Conservation (phyloP, 2,113 vertebrate species). For the Hystrix brachyura region DNA sequence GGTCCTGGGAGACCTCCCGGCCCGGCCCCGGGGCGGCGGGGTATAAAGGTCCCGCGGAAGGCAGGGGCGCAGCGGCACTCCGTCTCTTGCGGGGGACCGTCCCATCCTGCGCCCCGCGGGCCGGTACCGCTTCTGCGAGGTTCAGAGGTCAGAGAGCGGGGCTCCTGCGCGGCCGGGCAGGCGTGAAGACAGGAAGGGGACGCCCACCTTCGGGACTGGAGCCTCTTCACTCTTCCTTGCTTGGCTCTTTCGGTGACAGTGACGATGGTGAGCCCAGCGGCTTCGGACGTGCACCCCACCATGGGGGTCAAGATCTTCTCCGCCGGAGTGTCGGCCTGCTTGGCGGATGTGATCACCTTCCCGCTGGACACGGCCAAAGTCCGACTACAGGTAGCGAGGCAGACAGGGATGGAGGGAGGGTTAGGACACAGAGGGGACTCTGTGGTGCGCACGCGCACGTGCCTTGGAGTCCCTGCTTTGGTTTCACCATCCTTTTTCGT, state of each 20-base stretch:
- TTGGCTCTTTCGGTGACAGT: not conserved
- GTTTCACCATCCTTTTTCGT: not conserved
- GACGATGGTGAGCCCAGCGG: slow-evolving; percentile 90
- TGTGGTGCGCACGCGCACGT: too few species aligned
- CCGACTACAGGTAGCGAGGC: slow-evolving; percentile 80
- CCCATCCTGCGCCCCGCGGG: not conserved
- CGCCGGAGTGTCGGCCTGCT: slow-evolving; percentile 90
- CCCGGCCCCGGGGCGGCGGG: not conserved
- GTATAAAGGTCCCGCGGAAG: not conserved
- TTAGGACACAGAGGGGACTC: not conserved
- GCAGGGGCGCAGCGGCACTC: not conserved
- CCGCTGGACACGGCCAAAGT: slow-evolving; percentile 88
- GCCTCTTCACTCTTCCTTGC: too few species aligned
- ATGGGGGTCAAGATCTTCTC: slow-evolving; percentile 92
- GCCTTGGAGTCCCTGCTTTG: not conserved
- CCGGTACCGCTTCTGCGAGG: not conserved
- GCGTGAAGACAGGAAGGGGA: not conserved
- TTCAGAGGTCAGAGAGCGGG: not conserved
- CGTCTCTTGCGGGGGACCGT: fast-evolving
- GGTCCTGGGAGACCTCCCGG: not conserved
- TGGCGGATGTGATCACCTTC: slow-evolving; percentile 93
- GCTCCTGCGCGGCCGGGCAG: fast-evolving
- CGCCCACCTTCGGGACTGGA: not conserved
- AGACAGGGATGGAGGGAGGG: fast-evolving
- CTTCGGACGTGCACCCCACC: slow-evolving; percentile 90